phyloP scores from a whole-genome alignment of 2,113 vertebrate genomes.

The Hucho hucho region DNA sequence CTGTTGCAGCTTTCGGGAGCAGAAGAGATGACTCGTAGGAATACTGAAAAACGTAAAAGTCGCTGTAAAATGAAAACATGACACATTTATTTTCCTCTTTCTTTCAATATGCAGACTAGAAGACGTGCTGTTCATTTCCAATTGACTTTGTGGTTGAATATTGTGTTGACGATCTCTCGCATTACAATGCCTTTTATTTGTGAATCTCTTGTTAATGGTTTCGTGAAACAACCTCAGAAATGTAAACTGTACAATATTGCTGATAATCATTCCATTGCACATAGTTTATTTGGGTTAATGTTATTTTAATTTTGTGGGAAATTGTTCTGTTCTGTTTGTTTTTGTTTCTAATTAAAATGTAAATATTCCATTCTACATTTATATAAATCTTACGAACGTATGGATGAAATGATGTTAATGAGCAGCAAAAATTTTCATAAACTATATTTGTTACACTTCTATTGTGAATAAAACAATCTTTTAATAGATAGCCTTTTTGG shows the following conservation, averaged over 20 bases:
- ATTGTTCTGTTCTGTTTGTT: constrained; percentile 30
- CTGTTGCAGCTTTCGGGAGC: background rate
- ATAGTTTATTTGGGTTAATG: constrained; percentile 69
- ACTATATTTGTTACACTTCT: constrained; percentile 99
- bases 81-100: constrained; percentile 21
- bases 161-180: constrained; percentile 53
- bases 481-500: constrained; percentile 76
- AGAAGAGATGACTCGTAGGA: background rate
- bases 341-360: constrained; percentile 75
- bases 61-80: constrained; percentile 4
- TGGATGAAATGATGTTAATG: constrained; percentile 84
- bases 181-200: constrained; percentile 49
- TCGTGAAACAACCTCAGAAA: constrained; percentile 74
- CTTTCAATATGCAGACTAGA: constrained; percentile 28
- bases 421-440: constrained; percentile 97
- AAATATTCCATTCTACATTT: constrained; percentile 88
- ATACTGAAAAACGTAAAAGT: background rate
- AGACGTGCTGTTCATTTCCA: constrained; percentile 10
- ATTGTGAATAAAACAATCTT: constrained; percentile 98
- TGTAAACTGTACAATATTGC: constrained; percentile 69
- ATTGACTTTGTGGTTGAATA: constrained; percentile 35
- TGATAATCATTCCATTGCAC: constrained; percentile 81
- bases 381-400: constrained; percentile 83
- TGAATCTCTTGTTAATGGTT: constrained; percentile 47
- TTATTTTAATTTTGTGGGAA: constrained; percentile 73